Conservation (phyloP, 2,888 invertebrate genomes). For the Orthosia gothica region DNA sequence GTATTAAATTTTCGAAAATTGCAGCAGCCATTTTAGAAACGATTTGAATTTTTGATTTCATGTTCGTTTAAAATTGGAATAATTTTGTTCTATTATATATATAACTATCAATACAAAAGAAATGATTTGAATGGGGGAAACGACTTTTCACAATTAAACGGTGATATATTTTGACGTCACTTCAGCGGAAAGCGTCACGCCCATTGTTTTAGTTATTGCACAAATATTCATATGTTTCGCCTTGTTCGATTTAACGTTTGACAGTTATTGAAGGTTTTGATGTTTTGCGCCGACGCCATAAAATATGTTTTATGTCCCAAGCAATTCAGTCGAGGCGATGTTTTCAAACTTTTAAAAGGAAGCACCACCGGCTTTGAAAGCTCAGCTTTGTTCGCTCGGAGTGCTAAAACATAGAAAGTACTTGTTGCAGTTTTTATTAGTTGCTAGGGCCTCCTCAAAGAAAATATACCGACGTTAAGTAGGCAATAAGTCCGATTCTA, state of each 20-base stretch:
- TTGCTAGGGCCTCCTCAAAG: constrained; percentile 32
- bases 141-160: constrained; percentile 39
- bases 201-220: constrained; percentile 71
- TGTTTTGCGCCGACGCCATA: constrained; percentile 86
- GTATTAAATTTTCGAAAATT: constrained; percentile 27
- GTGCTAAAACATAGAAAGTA: constrained; percentile 86
- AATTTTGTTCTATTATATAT: constrained; percentile 6
- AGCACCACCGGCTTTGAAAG: constrained; percentile 82
- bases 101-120: constrained; percentile 6
- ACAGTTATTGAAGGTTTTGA: constrained; percentile 86
- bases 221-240: constrained; percentile 75
- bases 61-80: constrained; percentile 9
- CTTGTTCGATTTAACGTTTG: constrained; percentile 82
- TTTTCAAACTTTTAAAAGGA: constrained; percentile 86
- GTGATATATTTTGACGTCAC: constrained; percentile 43
- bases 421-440: constrained; percentile 74
- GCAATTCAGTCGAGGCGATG: constrained; percentile 81
- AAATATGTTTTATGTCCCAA: constrained; percentile 89
- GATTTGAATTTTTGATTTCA: background rate
- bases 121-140: constrained; percentile 33
- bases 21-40: background rate
- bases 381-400: constrained; percentile 81
- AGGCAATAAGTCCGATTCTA: constrained; percentile 2
- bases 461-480: constrained; percentile 49
- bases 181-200: constrained; percentile 69